Percentiles rank a stretch among this genome's conserved stretches.
Evolutionary conservation across 1,140 invertebrate genomes (phyloP).

Genomic region (Trissolcus basalis): DNA sequence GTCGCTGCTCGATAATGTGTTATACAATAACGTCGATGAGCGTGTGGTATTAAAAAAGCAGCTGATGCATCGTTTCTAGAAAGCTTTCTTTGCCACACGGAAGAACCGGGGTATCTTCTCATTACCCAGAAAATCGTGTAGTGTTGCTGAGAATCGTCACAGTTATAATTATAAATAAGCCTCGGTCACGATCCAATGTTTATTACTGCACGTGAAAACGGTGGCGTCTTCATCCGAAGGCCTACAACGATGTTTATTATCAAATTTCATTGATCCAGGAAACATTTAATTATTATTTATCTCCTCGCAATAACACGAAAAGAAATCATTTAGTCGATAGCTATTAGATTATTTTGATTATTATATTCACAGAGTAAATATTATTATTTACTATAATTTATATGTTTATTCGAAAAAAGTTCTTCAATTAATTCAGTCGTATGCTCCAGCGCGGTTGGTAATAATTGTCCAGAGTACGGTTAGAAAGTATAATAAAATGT

Average conservation of each 20-base stretch:
- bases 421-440: no score
- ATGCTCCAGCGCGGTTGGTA: no score
- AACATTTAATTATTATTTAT: background rate
- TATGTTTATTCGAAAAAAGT: no score
- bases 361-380: no score
- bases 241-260: conserved; percentile 14
- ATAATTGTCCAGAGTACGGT: no score
- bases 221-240: conserved; percentile 5
- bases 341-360: no score
- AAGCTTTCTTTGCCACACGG: conserved; percentile 32
- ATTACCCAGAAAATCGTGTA: conserved; percentile 35
- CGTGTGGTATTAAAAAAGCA: conserved; percentile 21
- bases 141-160: conserved; percentile 36
- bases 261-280: background rate
- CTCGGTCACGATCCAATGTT: conserved; percentile 26
- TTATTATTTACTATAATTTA: no score
- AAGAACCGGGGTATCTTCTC: conserved; percentile 41
- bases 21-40: conserved; percentile 32
- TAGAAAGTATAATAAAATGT: no score
- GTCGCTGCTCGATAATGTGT: conserved; percentile 35
- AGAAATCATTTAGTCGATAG: no score
- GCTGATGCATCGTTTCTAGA: conserved; percentile 54
- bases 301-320: no score
- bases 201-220: conserved; percentile 9
- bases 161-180: conserved; percentile 36